A percentile compares a stretch with the other conserved stretches of the same genome.
Conservation (phyloP, 2,797 vertebrate species). For the Vireo griseus region DNA sequence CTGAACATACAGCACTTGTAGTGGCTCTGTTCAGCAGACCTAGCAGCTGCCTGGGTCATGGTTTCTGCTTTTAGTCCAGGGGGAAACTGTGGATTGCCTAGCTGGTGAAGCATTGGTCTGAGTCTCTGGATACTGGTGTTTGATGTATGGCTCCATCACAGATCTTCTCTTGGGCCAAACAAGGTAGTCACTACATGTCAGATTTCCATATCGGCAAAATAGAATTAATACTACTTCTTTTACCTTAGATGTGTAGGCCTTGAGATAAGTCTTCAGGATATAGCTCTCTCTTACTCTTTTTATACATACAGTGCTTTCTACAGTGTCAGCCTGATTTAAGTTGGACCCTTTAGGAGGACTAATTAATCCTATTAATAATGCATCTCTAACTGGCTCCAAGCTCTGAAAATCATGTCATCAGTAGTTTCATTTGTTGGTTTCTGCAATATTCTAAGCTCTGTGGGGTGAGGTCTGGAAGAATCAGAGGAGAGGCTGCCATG, state of each 20-base stretch:
- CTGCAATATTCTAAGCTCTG: not conserved
- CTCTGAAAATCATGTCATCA: not conserved
- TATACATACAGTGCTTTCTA: not conserved
- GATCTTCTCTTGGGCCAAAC: not conserved
- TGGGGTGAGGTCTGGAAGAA: not conserved
- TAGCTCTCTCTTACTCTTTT: not conserved
- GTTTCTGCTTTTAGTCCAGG: not conserved
- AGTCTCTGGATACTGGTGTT: not conserved
- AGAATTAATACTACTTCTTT: not conserved
- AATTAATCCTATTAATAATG: constrained; percentile 26
- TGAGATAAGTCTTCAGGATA: not conserved
- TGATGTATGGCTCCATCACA: not conserved
- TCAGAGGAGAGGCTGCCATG: not conserved
- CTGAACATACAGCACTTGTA: not conserved
- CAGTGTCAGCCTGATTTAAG: not conserved
- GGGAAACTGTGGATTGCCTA: not conserved
- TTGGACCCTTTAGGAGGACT: not conserved
- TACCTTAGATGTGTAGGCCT: not conserved
- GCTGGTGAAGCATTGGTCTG: not conserved
- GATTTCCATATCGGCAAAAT: not conserved
- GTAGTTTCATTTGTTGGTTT: constrained; percentile 1
- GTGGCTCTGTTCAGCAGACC: not conserved
- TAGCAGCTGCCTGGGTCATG: not conserved
- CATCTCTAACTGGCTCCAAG: not conserved
- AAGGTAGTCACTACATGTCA: not conserved